Evolutionary conservation across 1,140 invertebrate genomes (phyloP).

Genomic region (Penaeus indicus): DNA sequence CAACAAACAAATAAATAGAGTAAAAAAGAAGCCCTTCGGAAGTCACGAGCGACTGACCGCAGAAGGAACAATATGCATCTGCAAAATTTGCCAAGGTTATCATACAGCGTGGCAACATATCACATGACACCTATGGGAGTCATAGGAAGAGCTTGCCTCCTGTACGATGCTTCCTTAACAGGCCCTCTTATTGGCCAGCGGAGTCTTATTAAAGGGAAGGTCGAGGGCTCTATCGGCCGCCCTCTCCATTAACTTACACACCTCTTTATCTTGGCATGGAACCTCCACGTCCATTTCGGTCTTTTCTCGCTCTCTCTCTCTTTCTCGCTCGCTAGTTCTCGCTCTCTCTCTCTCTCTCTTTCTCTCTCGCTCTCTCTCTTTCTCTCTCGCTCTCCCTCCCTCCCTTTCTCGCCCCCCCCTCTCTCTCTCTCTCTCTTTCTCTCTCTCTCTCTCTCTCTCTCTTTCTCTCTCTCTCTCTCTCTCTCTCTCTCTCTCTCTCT

Average conservation of each 20-base stretch:
- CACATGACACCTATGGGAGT: conserved; percentile 60
- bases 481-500: no score
- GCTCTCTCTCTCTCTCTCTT: no score
- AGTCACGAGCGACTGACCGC: conserved; percentile 38
- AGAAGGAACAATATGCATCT: conserved; percentile 42
- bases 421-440: no score
- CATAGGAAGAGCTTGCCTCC: conserved; percentile 49
- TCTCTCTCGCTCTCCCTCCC: no score
- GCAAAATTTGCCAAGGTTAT: conserved; percentile 27
- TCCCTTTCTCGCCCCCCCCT: no score
- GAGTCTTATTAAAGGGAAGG: conserved; percentile 53
- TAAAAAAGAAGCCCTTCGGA: no score
- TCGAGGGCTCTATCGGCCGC: background rate
- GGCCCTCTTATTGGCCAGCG: conserved; percentile 49
- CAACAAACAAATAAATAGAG: no score
- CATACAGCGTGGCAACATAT: conserved; percentile 47
- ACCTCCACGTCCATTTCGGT: background rate
- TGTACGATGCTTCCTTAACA: conserved; percentile 55
- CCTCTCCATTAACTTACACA: conserved; percentile 31
- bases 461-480: no score
- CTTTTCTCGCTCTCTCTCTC: no score
- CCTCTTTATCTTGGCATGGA: background rate
- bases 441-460: no score
- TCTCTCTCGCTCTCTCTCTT: no score
- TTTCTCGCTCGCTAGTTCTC: no score